These are phyloP conservation scores for Tetraodon nigroviridis DNA, from an alignment of 2,113 vertebrate genomes.

Conservation along the genomic window DNA sequence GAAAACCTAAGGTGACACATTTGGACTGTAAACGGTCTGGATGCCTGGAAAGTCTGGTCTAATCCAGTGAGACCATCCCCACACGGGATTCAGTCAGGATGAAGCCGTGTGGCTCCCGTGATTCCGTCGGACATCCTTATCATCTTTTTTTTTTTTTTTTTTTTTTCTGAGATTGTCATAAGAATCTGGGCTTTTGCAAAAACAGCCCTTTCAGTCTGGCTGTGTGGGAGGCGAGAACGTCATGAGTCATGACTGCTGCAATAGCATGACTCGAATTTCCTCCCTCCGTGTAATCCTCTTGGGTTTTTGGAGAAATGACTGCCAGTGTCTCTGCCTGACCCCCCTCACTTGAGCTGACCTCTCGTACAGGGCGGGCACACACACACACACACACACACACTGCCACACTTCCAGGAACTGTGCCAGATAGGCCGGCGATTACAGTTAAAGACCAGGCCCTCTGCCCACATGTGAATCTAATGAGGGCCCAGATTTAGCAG, in stretches of 20 bases:
- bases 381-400: conserved; percentile 24
- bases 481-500: conserved; percentile 50
- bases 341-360: conserved; percentile 47
- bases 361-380: conserved; percentile 31
- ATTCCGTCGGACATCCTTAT: conserved; percentile 25
- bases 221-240: conserved; percentile 56
- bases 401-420: conserved; percentile 36
- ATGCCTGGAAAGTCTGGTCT: conserved; percentile 20
- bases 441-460: conserved; percentile 12
- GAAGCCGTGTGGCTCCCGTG: conserved; percentile 16
- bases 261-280: conserved; percentile 54
- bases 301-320: conserved; percentile 57
- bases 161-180: conserved; percentile 24
- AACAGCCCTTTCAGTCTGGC: conserved; percentile 26
- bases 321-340: conserved; percentile 50
- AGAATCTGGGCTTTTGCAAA: conserved; percentile 33
- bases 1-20: conserved; percentile 22
- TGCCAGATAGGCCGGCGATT: conserved; percentile 44
- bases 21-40: conserved; percentile 15
- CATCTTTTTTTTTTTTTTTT: conserved; percentile 14
- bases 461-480: conserved; percentile 70
- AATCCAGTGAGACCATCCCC: neutral
- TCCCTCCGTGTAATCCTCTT: conserved; percentile 57
- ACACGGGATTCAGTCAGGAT: conserved; percentile 32
- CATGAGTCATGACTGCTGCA: conserved; percentile 60